Evolutionary conservation across 1,140 invertebrate species (phyloP).

Genomic region (Acromyrmex charruanus): DNA sequence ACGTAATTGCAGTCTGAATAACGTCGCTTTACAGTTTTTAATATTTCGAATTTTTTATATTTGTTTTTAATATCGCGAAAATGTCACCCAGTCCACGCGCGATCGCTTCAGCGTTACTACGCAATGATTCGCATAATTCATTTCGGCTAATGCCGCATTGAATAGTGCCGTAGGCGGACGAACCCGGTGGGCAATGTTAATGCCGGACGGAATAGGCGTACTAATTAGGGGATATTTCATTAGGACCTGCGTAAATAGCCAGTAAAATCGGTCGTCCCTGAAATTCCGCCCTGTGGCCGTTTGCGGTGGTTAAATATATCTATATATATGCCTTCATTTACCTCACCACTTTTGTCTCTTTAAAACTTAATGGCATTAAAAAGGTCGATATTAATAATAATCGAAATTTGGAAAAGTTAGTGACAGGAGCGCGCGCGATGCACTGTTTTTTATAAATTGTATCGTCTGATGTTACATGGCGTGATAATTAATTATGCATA

Average conservation of each 20-base stretch:
- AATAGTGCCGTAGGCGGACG: constrained; percentile 52
- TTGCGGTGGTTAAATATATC: constrained; percentile 26
- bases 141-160: constrained; percentile 49
- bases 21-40: background rate
- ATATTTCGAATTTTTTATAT: background rate
- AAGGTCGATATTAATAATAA: constrained; percentile 43
- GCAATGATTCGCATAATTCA: constrained; percentile 46
- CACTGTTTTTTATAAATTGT: constrained; percentile 39
- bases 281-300: constrained; percentile 37
- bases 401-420: background rate
- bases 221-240: constrained; percentile 63
- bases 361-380: constrained; percentile 27
- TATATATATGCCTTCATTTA: background rate
- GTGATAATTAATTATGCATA: constrained; percentile 4
- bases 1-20: background rate
- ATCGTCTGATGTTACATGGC: background rate
- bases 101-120: constrained; percentile 6
- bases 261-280: constrained; percentile 51
- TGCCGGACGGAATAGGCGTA: constrained; percentile 52
- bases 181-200: constrained; percentile 51
- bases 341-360: constrained; percentile 24
- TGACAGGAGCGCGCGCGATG: background rate
- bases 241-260: constrained; percentile 52
- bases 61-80: constrained; percentile 1
- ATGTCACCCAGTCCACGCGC: background rate